Base-by-base conservation (phyloP, 2,113 vertebrate genomes). In the Tachuris rubrigastra region DNA sequence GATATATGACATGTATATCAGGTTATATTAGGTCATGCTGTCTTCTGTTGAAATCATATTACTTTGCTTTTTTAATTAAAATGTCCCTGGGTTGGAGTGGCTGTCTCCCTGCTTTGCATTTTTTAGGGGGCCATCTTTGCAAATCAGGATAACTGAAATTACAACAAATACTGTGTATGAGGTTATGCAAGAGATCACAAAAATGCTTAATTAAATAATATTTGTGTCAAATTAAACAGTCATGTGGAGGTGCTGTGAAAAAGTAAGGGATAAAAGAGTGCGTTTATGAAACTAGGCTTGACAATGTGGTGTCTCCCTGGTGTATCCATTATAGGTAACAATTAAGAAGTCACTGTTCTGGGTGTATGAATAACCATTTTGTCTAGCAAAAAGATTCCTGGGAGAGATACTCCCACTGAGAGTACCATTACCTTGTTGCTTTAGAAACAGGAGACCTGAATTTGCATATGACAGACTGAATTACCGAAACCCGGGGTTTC, bases 51-150 rank as follows among this genome's bases (percentile, higher is more conserved):
- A 55, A 79, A 79, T 85, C 67, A 62, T 62, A 68, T 91, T 78
- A 79, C 41, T 76, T 87, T 72, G 31, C 39, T 73, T 63, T 63
- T 84, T 96, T 85, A 87, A 75, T 94, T 94, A 87, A 95, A 94
- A 83, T 15, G 4, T 33, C 20, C 49, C 67, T 87, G 71, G 28
- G 41, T 79, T 67, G 60, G 53, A 91, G 66, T 31, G 49, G 44
- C 58, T 68, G 16, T 60, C 28, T 87, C 59, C 22, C 58, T 60
- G 35, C 44, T 96, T 74, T 79, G 37, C 41, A 27, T 90, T 87
- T 52, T 66, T 81, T 63, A 28, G 8, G 39, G 33, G 25, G 90
- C 82, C 44, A 15, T 63, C 35, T 60, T 60, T 55, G 27, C 77
- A 42, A 63, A 66, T 33, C 30, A 68, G 66, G 49, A 39, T 66